Evolutionary conservation across 2,797 vertebrate genomes (phyloP).

Genomic region (Hapalemur alaotrensis): DNA sequence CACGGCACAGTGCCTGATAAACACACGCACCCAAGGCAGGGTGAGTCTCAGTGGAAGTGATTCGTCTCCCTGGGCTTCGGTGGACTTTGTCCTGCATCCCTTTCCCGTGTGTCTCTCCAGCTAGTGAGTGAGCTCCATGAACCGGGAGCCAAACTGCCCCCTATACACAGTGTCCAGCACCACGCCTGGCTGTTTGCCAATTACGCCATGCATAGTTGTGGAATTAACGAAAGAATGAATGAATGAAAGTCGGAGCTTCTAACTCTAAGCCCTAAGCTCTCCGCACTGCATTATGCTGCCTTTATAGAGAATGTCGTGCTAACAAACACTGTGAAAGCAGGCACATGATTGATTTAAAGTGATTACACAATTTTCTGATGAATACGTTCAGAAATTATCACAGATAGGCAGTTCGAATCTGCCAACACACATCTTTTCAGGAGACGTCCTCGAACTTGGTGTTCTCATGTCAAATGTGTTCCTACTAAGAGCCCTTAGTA

Average conservation of each 20-base stretch:
- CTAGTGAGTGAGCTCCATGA: rapidly evolving
- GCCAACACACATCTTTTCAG: rapidly evolving
- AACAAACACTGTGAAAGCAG: too few species aligned
- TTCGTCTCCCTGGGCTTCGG: background rate
- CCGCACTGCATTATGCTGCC: rapidly evolving
- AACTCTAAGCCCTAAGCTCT: too few species aligned
- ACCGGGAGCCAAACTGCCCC: rapidly evolving
- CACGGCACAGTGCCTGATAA: rapidly evolving
- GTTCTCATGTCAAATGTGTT: background rate
- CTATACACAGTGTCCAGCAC: rapidly evolving
- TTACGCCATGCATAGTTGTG: rapidly evolving
- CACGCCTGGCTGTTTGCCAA: background rate
- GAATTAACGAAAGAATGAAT: too few species aligned
- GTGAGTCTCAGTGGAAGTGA: rapidly evolving
- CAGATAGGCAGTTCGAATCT: rapidly evolving
- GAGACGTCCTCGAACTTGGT: rapidly evolving
- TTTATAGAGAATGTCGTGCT: rapidly evolving
- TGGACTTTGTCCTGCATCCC: background rate
- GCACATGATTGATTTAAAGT: rapidly evolving
- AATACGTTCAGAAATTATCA: rapidly evolving
- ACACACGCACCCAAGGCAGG: rapidly evolving
- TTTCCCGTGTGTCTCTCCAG: rapidly evolving
- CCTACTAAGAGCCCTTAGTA: background rate
- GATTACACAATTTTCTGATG: too few species aligned
- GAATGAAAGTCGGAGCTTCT: rapidly evolving